Evolutionary conservation across 2,113 vertebrate species (phyloP), one percentile per base, ranked within the genome.

Genomic region (Piprites chloris): DNA sequence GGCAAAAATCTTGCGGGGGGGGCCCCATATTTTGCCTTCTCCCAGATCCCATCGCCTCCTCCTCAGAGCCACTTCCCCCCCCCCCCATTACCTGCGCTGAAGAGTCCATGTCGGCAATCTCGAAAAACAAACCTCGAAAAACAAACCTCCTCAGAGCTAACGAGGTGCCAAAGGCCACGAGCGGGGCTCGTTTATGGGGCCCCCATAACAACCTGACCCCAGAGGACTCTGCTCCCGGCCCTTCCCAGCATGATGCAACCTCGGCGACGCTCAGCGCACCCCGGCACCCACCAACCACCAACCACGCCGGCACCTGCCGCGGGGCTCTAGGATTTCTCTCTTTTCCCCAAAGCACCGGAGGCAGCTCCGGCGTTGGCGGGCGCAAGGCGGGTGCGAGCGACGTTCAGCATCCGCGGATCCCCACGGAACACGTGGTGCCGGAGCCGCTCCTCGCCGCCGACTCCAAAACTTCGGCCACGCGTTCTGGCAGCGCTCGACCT

Each of bases 201-300:
- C 63, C 83, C 74, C 2, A 1, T 11, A 75, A 76, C 73, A 44
- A 58, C 80, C 55, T 5, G 27, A 59, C 58, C 58, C 58, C 1
- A 52, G 11, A 85, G 83, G 93, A 93, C 90, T 94, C 94, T 93
- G 94, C 81, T 84, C 94, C 93, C 79, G 20, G 32, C 96, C 86
- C 80, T 92, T 73, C 84, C 76, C 44, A 44, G 69, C 78, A 87
- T 71, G 90, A 93, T 78, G 91, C 91, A 93, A 95, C 85, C 77
- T 6, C 17, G 8, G 63, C 11, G 26, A 42, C 2, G 6, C 85
- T 79, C 44, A 4, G 9, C 7, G 23, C 86, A 88, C 56, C 94
- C 75, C 33, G 2, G 35, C 76, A 14, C 52, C 42, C 35, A 12
- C 67, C n/a, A 46, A 14, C 56, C 56, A 33, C 50, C 77, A 68